Percentiles rank a stretch among this genome's conserved stretches.
Conservation (phyloP, 2,888 invertebrate genomes). For the Pycnomerus fuliginosus region DNA sequence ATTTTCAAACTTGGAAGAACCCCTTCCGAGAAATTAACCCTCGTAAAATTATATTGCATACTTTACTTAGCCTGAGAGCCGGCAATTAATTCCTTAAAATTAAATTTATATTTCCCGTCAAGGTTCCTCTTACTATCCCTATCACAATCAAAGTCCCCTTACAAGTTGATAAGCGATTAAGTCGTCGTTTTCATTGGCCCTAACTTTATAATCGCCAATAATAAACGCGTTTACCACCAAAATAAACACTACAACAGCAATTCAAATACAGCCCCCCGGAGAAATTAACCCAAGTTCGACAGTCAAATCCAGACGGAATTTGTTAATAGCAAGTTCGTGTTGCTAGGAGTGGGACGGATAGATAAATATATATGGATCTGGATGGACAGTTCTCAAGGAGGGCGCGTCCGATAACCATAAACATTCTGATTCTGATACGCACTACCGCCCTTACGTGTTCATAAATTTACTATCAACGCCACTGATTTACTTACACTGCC, state of each 20-base stretch:
- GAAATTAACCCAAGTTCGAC: conserved; percentile 46
- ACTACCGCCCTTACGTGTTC: conserved; percentile 9
- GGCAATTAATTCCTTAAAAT: conserved; percentile 43
- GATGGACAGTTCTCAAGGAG: conserved; percentile 27
- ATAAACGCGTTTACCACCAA: conserved; percentile 32
- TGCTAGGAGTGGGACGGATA: conserved; percentile 30
- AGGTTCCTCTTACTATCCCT: conserved; percentile 15
- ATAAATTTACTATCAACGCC: conserved; percentile 11
- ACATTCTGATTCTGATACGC: conserved; percentile 20
- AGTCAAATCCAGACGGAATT: conserved; percentile 39
- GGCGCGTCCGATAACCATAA: conserved; percentile 20
- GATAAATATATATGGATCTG: conserved; percentile 34
- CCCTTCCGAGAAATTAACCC: conserved; percentile 22
- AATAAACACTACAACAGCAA: conserved; percentile 34
- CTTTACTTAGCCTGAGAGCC: conserved; percentile 41
- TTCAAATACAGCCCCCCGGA: conserved; percentile 45
- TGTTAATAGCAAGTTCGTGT: conserved; percentile 42
- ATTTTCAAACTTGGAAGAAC: conserved; percentile 5
- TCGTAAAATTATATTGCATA: conserved; percentile 41
- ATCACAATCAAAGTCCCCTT: conserved; percentile 26
- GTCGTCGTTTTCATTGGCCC: conserved; percentile 16
- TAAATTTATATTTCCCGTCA: conserved; percentile 37
- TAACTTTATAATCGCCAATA: conserved; percentile 30
- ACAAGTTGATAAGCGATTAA: conserved; percentile 31
- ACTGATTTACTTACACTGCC: conserved; percentile 14